Percentiles rank a stretch among this genome's conserved stretches.
Evolutionary conservation across 2,113 vertebrate species (phyloP).

Genomic region (Podarcis muralis): DNA sequence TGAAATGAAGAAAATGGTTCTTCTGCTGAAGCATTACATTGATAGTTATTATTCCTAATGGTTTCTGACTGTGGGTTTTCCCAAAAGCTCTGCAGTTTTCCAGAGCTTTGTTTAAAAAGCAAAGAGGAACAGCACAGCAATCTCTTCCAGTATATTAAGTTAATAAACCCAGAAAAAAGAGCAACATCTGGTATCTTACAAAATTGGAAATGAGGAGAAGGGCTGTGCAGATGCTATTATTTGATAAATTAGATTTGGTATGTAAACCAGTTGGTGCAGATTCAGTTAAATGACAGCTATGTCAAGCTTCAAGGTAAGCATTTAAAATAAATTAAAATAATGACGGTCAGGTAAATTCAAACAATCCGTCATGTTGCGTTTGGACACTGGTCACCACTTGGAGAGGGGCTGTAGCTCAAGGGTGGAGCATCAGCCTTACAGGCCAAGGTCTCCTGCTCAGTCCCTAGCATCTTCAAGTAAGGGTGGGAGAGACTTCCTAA

Average conservation of each 20-base stretch:
- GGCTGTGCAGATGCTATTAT: slow-evolving; percentile 62
- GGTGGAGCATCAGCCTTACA: too few species aligned
- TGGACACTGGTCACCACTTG: neutral
- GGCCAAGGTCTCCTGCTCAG: too few species aligned
- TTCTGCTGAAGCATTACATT: neutral
- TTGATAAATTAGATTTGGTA: slow-evolving; percentile 61
- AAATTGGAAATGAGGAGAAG: slow-evolving; percentile 47
- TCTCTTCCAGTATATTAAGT: slow-evolving; percentile 23
- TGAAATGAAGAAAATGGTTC: slow-evolving; percentile 17
- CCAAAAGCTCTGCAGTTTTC: slow-evolving; percentile 8
- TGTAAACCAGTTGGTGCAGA: slow-evolving; percentile 58
- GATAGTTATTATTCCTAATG: slow-evolving; percentile 8
- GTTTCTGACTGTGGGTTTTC: neutral
- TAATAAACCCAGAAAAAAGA: slow-evolving; percentile 52
- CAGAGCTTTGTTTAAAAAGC: slow-evolving; percentile 13
- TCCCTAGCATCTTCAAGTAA: too few species aligned
- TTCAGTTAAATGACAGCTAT: slow-evolving; percentile 64
- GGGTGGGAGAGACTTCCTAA: too few species aligned
- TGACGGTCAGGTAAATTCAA: slow-evolving; percentile 33
- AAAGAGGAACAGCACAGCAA: slow-evolving; percentile 2
- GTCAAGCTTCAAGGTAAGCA: slow-evolving; percentile 35
- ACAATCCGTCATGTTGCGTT: neutral
- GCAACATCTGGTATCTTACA: slow-evolving; percentile 63
- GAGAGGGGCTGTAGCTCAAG: too few species aligned
- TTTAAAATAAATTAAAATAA: slow-evolving; percentile 31